Evolutionary conservation across 2,113 vertebrate species (phyloP).

Genomic region (Thamnaconus septentrionalis): DNA sequence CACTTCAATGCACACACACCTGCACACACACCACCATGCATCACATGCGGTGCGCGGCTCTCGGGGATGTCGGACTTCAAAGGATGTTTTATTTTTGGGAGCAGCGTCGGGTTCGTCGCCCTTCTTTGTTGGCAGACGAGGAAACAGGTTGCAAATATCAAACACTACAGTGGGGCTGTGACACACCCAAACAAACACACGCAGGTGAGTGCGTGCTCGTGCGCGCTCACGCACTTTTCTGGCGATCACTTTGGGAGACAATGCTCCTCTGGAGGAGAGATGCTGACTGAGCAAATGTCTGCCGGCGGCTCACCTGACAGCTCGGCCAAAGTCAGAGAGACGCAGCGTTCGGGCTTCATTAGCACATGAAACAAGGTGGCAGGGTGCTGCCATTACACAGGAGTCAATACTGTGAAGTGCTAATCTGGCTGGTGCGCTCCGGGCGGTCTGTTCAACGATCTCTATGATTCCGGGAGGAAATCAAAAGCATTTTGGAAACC

Average conservation of each 20-base stretch:
- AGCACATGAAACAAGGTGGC: constrained; percentile 16
- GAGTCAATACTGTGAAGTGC: constrained; percentile 6
- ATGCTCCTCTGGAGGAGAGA: too few species aligned
- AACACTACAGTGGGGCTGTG: constrained; percentile 25
- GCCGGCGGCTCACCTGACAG: too few species aligned
- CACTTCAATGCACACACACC: not conserved
- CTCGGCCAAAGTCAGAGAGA: constrained; percentile 32
- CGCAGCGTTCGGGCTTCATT: constrained; percentile 19
- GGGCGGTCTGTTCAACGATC: too few species aligned
- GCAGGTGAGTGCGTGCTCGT: not conserved
- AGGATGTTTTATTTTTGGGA: constrained; percentile 61
- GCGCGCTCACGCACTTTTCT: constrained; percentile 37
- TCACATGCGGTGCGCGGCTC: constrained; percentile 6
- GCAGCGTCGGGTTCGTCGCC: constrained; percentile 60
- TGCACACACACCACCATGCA: not conserved
- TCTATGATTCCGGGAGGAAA: too few species aligned
- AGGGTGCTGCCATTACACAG: constrained; percentile 25
- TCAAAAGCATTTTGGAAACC: too few species aligned
- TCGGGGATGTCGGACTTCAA: constrained; percentile 57
- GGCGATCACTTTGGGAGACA: too few species aligned
- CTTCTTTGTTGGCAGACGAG: constrained; percentile 57
- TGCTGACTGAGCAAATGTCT: too few species aligned
- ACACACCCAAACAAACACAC: not conserved
- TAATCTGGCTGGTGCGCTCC: too few species aligned
- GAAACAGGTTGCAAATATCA: constrained; percentile 67